Conservation (phyloP, 2,113 vertebrate genomes). For the Austrofundulus limnaeus region DNA sequence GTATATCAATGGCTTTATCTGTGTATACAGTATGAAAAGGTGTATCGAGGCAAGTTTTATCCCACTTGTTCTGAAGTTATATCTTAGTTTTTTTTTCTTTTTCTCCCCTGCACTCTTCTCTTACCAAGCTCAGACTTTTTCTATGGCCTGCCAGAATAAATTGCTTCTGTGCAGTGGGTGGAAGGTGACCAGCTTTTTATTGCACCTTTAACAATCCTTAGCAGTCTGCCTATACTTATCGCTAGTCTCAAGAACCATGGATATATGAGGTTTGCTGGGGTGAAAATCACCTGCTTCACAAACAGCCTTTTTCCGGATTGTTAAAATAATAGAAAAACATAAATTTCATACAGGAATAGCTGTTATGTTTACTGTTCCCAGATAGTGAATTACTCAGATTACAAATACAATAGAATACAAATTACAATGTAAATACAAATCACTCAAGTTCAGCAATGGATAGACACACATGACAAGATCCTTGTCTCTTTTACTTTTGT, state of each 20-base stretch:
- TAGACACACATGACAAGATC: too few species aligned
- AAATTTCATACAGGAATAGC: too few species aligned
- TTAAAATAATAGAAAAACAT: neutral
- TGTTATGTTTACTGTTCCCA: too few species aligned
- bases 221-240: constrained; percentile 17
- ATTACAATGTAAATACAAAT: too few species aligned
- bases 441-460: too few species aligned
- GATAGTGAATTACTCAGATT: too few species aligned
- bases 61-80: constrained; percentile 41
- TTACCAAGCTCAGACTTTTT: constrained; percentile 47
- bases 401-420: too few species aligned
- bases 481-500: too few species aligned
- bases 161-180: constrained; percentile 7
- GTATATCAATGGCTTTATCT: neutral
- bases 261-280: neutral
- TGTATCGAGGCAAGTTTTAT: constrained; percentile 30
- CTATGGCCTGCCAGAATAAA: constrained; percentile 43
- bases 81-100: constrained; percentile 3
- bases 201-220: constrained; percentile 40
- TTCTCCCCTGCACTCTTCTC: constrained; percentile 12
- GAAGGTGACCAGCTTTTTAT: constrained; percentile 12
- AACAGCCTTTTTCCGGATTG: neutral
- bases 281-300: constrained; percentile 1
- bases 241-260: constrained; percentile 13
- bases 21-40: neutral